Conservation (phyloP, 2,113 vertebrate genomes). For the Triplophysa dalaica region DNA sequence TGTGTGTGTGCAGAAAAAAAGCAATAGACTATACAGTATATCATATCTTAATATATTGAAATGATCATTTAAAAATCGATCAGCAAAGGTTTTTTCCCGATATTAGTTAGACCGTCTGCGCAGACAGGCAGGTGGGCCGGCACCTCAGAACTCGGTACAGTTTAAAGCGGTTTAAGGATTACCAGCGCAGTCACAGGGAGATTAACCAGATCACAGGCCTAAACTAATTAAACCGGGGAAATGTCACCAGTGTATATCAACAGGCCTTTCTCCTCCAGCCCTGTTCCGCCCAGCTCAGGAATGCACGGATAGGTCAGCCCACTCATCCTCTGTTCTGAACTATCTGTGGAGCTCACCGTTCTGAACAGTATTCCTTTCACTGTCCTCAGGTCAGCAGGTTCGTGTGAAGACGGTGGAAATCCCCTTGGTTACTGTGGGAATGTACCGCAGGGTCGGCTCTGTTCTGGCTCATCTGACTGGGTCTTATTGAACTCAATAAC, state of each 20-base stretch:
- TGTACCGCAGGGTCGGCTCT: slow-evolving; percentile 16
- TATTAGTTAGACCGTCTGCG: background rate
- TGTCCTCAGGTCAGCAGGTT: slow-evolving; percentile 42
- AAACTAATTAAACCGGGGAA: slow-evolving; percentile 49
- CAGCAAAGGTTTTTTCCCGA: too few relatives aligned
- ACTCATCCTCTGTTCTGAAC: slow-evolving; percentile 40
- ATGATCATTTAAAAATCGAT: too few relatives aligned
- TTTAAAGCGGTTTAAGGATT: slow-evolving; percentile 51
- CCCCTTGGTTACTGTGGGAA: slow-evolving; percentile 44
- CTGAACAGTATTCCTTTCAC: slow-evolving; percentile 45
- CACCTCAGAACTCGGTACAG: slow-evolving; percentile 11
- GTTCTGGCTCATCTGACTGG: slow-evolving; percentile 38
- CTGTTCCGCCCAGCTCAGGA: slow-evolving; percentile 42
- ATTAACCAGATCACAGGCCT: slow-evolving; percentile 52
- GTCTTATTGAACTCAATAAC: slow-evolving; percentile 14
- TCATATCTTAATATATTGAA: too few relatives aligned
- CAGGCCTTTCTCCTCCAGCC: slow-evolving; percentile 26
- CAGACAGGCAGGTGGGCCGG: background rate
- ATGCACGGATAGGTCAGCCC: slow-evolving; percentile 49
- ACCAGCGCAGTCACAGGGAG: slow-evolving; percentile 43
- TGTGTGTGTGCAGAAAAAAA: too few relatives aligned
- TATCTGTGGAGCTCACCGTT: slow-evolving; percentile 28
- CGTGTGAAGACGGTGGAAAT: slow-evolving; percentile 48
- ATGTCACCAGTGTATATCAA: slow-evolving; percentile 45
- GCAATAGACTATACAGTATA: too few relatives aligned